These are phyloP conservation scores for Lophura nycthemera DNA, from an alignment of 2,113 vertebrate genomes.

Conservation along the genomic window DNA sequence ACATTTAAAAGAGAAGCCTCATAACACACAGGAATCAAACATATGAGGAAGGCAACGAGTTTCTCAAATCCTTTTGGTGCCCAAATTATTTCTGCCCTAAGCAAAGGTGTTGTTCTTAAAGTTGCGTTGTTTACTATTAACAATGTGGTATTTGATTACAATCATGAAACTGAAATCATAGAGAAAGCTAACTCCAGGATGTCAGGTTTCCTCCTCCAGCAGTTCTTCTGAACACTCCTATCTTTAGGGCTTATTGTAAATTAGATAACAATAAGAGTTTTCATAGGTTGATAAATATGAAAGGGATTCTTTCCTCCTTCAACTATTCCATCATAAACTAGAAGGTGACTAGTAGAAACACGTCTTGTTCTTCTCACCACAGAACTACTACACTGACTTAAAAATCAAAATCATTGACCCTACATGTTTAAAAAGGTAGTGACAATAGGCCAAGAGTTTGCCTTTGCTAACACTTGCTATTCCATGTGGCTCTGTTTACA, in stretches of 20 bases:
- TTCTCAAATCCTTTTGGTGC: background rate
- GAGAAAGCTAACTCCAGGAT: background rate
- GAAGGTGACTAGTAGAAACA: background rate
- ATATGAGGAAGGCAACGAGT: background rate
- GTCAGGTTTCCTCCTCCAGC: background rate
- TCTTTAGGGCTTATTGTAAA: background rate
- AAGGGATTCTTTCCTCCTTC: background rate
- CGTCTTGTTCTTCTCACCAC: background rate
- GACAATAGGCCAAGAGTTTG: background rate
- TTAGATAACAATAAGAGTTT: background rate
- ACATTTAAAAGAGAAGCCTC: constrained; percentile 22
- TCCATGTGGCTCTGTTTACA: background rate
- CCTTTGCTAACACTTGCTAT: background rate
- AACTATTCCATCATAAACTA: background rate
- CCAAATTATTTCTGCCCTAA: constrained; percentile 5
- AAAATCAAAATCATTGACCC: background rate
- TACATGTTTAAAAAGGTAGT: background rate
- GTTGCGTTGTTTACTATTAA: background rate
- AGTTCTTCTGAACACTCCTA: background rate
- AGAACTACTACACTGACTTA: background rate
- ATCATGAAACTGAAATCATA: background rate
- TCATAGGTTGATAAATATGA: constrained; percentile 2
- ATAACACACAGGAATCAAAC: background rate
- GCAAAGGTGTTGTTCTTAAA: background rate
- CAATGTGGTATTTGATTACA: background rate